A percentile compares a stretch with the other conserved stretches of the same genome.
Conservation (phyloP, 2,113 vertebrate genomes). For the Gymnobelideus leadbeateri region DNA sequence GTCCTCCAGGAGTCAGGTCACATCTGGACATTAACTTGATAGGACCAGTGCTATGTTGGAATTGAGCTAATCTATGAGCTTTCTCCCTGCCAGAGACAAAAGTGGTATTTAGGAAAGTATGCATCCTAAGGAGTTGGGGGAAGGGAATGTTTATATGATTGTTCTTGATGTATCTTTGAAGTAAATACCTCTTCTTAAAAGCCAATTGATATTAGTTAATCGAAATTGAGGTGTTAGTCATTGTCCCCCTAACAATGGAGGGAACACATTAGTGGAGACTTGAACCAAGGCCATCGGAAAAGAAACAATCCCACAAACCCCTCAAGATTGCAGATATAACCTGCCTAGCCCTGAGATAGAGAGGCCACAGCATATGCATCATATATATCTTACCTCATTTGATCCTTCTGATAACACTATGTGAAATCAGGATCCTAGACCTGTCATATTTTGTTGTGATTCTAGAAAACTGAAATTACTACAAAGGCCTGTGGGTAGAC, state of each 20-base stretch:
- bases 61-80: neutral
- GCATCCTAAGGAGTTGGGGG: neutral
- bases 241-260: neutral
- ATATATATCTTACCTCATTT: neutral
- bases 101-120: neutral
- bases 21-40: neutral
- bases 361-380: neutral
- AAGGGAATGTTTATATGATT: neutral
- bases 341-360: neutral
- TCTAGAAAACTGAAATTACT: neutral
- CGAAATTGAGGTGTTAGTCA: neutral
- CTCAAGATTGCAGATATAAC: neutral
- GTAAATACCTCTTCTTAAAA: neutral
- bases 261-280: neutral
- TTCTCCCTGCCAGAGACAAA: neutral
- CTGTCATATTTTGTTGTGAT: neutral
- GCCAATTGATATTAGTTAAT: neutral
- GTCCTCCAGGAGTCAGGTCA: neutral
- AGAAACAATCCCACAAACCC: neutral
- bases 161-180: neutral
- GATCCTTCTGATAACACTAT: neutral
- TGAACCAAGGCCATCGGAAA: neutral
- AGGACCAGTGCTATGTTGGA: neutral
- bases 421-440: neutral
- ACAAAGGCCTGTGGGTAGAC: neutral